Percentiles rank a stretch among this genome's conserved stretches.
Evolutionary conservation across 1,140 invertebrate genomes (phyloP).

Genomic region (Papilio polyxenes): DNA sequence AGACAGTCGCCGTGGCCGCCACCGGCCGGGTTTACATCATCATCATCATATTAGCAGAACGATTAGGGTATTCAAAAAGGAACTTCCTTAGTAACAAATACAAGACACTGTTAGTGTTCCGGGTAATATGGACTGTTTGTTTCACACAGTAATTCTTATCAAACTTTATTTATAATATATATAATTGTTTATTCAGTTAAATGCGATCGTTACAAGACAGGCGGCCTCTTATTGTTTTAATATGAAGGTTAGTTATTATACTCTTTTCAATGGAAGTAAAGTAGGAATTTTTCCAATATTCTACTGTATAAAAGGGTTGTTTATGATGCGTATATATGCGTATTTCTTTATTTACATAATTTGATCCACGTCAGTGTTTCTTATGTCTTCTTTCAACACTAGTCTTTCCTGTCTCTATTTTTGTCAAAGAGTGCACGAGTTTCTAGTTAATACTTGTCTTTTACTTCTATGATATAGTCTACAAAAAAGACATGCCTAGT

Average conservation of each 20-base stretch:
- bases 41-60: too few relatives aligned
- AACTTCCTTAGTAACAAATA: background rate
- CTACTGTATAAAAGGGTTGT: background rate
- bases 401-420: too few relatives aligned
- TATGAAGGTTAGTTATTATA: conserved; percentile 12
- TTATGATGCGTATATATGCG: background rate
- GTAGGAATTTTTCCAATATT: background rate
- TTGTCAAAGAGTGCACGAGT: too few relatives aligned
- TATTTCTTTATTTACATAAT: too few relatives aligned
- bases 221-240: background rate
- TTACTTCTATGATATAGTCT: background rate
- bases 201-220: background rate
- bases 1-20: too few relatives aligned
- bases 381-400: too few relatives aligned
- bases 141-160: background rate
- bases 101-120: background rate
- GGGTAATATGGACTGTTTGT: background rate
- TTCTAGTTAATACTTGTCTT: background rate
- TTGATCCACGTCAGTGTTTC: too few relatives aligned
- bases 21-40: too few relatives aligned
- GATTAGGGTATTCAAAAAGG: too few relatives aligned
- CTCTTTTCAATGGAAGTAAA: background rate
- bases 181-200: conserved; percentile 5
- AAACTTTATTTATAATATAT: background rate
- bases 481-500: background rate